phyloP scores from a whole-genome alignment of 2,113 vertebrate genomes.

The Trogon surrucura region DNA sequence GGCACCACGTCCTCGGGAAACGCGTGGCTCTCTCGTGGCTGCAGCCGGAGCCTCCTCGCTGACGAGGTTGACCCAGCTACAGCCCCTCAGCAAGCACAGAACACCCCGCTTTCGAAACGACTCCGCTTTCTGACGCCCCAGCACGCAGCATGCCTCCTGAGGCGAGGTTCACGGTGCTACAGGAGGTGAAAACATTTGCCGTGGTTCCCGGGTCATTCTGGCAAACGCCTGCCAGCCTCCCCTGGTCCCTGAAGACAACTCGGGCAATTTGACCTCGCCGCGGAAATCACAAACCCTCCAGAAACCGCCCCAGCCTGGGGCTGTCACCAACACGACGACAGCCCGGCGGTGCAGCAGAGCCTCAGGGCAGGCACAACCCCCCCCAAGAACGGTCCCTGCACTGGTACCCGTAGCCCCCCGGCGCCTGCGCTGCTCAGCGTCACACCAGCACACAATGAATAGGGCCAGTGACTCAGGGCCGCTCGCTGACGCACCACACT shows the following conservation, averaged over 20 bases:
- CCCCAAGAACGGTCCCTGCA: accelerated
- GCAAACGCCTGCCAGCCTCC: neutral
- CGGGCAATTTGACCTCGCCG: neutral
- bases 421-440: neutral
- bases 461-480: conserved; percentile 45
- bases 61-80: neutral
- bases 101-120: neutral
- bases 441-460: neutral
- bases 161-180: neutral
- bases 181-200: neutral
- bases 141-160: accelerated
- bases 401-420: neutral
- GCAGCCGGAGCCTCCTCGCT: neutral
- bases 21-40: accelerated
- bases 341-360: neutral
- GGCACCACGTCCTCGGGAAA: neutral
- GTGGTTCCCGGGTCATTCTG: neutral
- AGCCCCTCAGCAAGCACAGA: accelerated
- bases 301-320: neutral
- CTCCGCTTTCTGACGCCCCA: accelerated
- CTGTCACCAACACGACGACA: accelerated
- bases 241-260: neutral
- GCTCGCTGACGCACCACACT: conserved; percentile 21
- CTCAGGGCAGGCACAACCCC: accelerated
- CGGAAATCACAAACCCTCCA: neutral